A percentile compares a stretch with the other conserved stretches of the same genome.
Conservation (phyloP, 2,888 invertebrate genomes). For the Trachelus troglodyta region DNA sequence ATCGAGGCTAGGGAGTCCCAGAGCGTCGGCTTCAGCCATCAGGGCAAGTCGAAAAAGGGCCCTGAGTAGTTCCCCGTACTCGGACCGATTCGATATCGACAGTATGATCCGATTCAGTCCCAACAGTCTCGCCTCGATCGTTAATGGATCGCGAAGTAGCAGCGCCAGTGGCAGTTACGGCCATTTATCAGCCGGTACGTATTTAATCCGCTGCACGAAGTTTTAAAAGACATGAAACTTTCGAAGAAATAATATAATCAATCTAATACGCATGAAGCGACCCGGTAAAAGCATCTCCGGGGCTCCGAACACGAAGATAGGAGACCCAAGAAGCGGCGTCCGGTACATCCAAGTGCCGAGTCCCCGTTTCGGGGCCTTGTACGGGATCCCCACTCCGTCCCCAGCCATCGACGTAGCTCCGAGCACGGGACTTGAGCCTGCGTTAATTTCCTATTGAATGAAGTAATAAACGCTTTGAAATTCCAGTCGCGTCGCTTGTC, state of each 20-base stretch:
- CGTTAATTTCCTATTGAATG: slow-evolving; percentile 46
- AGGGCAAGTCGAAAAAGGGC: slow-evolving; percentile 89
- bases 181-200: slow-evolving; percentile 89
- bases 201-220: background rate
- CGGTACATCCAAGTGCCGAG: background rate
- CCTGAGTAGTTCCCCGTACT: slow-evolving; percentile 93
- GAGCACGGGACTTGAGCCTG: background rate
- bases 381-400: background rate
- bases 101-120: slow-evolving; percentile 97
- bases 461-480: slow-evolving; percentile 57
- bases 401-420: background rate
- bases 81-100: slow-evolving; percentile 94
- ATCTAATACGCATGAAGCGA: background rate
- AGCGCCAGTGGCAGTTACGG: slow-evolving; percentile 96
- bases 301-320: background rate
- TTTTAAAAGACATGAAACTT: background rate
- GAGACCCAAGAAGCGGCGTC: background rate
- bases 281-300: background rate
- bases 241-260: background rate
- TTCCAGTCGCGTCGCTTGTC: slow-evolving; percentile 54
- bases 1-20: slow-evolving; percentile 76
- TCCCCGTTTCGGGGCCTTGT: background rate
- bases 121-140: slow-evolving; percentile 85
- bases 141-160: slow-evolving; percentile 86
- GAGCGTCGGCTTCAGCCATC: slow-evolving; percentile 63